Conservation (phyloP, 2,888 invertebrate species). For the Netelia virgata region DNA sequence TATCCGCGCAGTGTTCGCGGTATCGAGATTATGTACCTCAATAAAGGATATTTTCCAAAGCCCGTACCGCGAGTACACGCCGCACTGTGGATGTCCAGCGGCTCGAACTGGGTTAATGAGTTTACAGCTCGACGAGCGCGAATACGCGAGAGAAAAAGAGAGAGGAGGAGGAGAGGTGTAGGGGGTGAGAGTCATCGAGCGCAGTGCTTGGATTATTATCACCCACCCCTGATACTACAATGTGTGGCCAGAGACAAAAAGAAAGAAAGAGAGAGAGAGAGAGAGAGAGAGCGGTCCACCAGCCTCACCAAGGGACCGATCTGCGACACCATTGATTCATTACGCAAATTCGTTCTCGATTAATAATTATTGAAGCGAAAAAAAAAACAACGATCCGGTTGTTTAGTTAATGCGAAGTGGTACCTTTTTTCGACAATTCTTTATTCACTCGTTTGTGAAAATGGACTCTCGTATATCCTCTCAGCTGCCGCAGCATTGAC, state of each 20-base stretch:
- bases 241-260: constrained; percentile 1
- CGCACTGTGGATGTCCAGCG: constrained; percentile 64
- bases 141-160: constrained; percentile 47
- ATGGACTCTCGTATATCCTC: background rate
- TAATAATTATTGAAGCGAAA: constrained; percentile 54
- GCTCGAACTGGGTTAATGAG: constrained; percentile 72
- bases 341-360: constrained; percentile 59
- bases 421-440: too few species aligned
- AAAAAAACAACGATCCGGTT: background rate
- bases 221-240: constrained; percentile 52
- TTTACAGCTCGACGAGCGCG: constrained; percentile 68
- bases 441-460: background rate
- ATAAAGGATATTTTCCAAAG: constrained; percentile 62
- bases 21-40: constrained; percentile 60
- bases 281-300: constrained; percentile 24
- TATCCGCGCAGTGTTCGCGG: constrained; percentile 43
- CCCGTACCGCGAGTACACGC: constrained; percentile 60
- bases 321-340: constrained; percentile 50
- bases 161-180: constrained; percentile 38
- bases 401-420: background rate
- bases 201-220: constrained; percentile 60
- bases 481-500: background rate
- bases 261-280: constrained; percentile 20
- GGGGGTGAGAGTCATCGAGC: constrained; percentile 23
- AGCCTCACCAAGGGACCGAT: constrained; percentile 48